Evolutionary conservation across 2,888 invertebrate genomes (phyloP).

Genomic region (Plebejus anna): DNA sequence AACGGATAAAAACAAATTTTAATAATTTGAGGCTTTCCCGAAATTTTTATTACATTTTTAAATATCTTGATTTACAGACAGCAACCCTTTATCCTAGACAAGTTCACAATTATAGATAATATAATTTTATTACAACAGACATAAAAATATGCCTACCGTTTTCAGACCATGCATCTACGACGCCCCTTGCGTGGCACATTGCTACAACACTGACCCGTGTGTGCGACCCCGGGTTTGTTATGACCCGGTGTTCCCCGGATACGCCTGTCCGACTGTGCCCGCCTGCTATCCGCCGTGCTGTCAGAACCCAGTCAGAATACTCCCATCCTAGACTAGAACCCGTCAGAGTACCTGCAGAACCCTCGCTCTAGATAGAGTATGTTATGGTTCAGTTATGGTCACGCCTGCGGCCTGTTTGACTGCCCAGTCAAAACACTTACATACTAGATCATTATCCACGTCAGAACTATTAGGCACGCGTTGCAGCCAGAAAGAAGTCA

Average conservation of each 20-base stretch:
- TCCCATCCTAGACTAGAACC: conserved; percentile 49
- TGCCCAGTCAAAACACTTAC: neutral
- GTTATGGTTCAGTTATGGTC: neutral
- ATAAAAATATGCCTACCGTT: conserved; percentile 24
- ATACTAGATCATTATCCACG: too few relatives aligned
- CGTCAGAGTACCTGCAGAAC: neutral
- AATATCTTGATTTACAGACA: neutral
- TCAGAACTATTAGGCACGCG: too few relatives aligned
- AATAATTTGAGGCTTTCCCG: too few relatives aligned
- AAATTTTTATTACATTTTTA: too few relatives aligned
- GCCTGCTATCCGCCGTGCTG: conserved; percentile 71
- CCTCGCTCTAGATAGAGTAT: too few relatives aligned
- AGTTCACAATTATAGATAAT: neutral
- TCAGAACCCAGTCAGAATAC: conserved; percentile 59
- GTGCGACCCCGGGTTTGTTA: conserved; percentile 70
- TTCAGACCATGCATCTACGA: conserved; percentile 72
- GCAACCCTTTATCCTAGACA: neutral
- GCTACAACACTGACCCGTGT: conserved; percentile 69
- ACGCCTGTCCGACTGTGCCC: conserved; percentile 60
- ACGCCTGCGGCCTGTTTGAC: neutral
- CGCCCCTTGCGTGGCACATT: conserved; percentile 70
- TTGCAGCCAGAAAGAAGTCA: neutral
- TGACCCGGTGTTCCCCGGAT: conserved; percentile 69
- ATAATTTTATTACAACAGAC: neutral
- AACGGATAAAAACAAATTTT: too few relatives aligned